Evolutionary conservation across 2,888 invertebrate species (phyloP).

Genomic region (Xestia rhomboidea): DNA sequence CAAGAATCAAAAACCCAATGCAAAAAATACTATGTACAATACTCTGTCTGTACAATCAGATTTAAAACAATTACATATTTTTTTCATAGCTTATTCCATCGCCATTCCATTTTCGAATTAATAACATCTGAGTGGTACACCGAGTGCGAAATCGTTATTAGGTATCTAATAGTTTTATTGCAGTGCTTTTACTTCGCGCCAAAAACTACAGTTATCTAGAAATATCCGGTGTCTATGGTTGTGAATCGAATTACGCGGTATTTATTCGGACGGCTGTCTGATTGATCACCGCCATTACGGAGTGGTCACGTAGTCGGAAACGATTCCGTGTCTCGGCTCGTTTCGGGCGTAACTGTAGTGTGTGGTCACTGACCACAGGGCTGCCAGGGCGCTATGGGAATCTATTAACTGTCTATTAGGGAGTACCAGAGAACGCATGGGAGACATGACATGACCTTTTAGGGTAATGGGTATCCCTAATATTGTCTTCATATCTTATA

Average conservation of each 20-base stretch:
- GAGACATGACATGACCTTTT: neutral
- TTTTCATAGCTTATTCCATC: neutral
- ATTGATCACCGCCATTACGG: conserved; percentile 62
- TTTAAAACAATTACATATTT: neutral
- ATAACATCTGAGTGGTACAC: conserved; percentile 15
- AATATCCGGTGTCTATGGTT: conserved; percentile 56
- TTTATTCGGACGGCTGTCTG: conserved; percentile 61
- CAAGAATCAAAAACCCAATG: neutral
- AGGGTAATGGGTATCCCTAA: neutral
- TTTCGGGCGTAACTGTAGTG: conserved; percentile 64
- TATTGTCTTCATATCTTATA: neutral
- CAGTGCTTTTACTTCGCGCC: conserved; percentile 26
- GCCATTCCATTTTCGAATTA: conserved; percentile 48
- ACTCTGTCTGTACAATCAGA: neutral
- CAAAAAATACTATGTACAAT: neutral
- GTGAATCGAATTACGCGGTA: conserved; percentile 59
- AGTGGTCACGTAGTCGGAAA: conserved; percentile 66
- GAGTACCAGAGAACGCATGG: neutral
- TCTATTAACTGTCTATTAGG: conserved; percentile 19
- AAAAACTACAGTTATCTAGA: conserved; percentile 61
- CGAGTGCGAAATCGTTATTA: conserved; percentile 35
- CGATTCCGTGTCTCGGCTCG: conserved; percentile 63
- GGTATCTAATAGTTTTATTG: conserved; percentile 35
- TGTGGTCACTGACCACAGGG: conserved; percentile 68
- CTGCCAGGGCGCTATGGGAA: conserved; percentile 49